phyloP scores from a whole-genome alignment of 64 coral and sea anemone genomes.

The Acropora yongei region DNA sequence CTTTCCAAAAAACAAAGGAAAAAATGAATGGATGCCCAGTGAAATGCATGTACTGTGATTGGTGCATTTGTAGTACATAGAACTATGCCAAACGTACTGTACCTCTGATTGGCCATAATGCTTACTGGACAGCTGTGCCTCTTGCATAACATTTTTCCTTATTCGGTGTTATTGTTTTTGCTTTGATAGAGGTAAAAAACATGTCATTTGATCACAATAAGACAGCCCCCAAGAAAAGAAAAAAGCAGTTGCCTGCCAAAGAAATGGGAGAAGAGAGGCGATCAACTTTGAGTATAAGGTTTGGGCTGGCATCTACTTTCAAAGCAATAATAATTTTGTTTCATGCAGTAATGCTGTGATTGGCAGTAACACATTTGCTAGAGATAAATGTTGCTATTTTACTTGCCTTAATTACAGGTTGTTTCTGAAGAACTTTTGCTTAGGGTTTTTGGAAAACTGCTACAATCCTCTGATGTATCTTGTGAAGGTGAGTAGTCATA shows the following conservation, averaged over 20 bases:
- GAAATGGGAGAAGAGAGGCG: constrained; percentile 87
- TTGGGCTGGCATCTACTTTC: not conserved
- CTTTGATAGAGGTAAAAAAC: constrained; percentile 82
- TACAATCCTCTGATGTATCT: constrained; percentile 87
- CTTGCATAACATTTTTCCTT: too few species aligned
- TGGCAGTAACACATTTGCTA: not conserved
- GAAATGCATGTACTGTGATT: too few species aligned
- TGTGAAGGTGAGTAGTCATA: constrained; percentile 80
- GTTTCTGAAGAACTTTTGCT: constrained; percentile 92
- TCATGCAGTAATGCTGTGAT: not conserved
- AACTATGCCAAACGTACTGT: too few species aligned
- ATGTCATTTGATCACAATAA: constrained; percentile 94
- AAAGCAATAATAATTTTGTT: not conserved
- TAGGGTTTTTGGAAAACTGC: constrained; percentile 87
- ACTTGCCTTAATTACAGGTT: constrained; percentile 34
- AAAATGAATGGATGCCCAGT: too few species aligned
- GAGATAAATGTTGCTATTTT: not conserved
- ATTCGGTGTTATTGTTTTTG: not conserved
- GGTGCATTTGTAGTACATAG: too few species aligned
- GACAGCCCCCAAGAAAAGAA: constrained; percentile 82
- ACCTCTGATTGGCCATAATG: too few species aligned
- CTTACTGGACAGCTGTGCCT: too few species aligned
- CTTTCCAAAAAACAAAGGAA: too few species aligned
- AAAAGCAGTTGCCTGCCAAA: constrained; percentile 79
- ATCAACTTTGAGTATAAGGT: constrained; percentile 97